Conservation (phyloP, 2,888 invertebrate species). For the Helicoverpa assulta region DNA sequence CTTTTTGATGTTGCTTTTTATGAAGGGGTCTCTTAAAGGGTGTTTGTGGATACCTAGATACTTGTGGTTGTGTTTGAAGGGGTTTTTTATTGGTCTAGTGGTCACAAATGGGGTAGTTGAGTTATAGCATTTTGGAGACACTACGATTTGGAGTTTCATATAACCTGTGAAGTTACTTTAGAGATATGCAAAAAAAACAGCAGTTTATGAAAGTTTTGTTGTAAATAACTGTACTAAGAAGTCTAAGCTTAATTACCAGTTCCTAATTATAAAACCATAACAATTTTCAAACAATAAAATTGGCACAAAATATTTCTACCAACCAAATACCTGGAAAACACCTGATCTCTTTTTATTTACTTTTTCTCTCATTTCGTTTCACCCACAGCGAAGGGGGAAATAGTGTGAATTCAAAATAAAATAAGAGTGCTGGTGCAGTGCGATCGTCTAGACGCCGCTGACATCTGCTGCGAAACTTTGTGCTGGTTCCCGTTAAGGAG, state of each 20-base stretch:
- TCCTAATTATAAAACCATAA: too few relatives aligned
- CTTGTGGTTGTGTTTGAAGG: too few relatives aligned
- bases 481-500: constrained; percentile 28
- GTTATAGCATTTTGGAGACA: too few relatives aligned
- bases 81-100: too few relatives aligned
- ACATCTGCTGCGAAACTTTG: constrained; percentile 61
- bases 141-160: too few relatives aligned
- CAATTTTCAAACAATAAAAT: not conserved
- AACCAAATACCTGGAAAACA: constrained; percentile 26
- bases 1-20: constrained; percentile 3
- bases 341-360: constrained; percentile 39
- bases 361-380: constrained; percentile 22
- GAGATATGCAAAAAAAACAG: too few relatives aligned
- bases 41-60: too few relatives aligned
- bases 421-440: constrained; percentile 54
- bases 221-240: too few relatives aligned
- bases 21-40: not conserved
- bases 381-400: constrained; percentile 18
- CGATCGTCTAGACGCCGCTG: constrained; percentile 60
- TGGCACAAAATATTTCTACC: constrained; percentile 13
- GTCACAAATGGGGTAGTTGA: too few relatives aligned
- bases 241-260: too few relatives aligned
- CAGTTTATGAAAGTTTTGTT: too few relatives aligned
- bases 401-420: constrained; percentile 60
- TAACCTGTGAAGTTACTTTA: too few relatives aligned